Evolutionary conservation across 2,888 invertebrate species (phyloP).

Genomic region (Heliconius cydno): DNA sequence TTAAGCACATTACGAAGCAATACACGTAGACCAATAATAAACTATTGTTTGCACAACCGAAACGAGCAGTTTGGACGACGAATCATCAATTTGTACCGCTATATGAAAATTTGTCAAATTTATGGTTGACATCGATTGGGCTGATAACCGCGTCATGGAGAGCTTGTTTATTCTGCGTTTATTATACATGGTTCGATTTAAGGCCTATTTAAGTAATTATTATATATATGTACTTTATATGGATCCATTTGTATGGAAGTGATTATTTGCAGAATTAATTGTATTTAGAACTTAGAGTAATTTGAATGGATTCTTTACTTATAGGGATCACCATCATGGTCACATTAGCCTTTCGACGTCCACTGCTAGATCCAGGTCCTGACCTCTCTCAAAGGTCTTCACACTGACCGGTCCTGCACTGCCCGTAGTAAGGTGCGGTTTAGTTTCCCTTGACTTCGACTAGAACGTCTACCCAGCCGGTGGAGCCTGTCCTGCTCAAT

Average conservation of each 20-base stretch:
- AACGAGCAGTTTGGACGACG: slow-evolving; percentile 36
- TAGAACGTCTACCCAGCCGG: no score
- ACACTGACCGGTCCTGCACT: no score
- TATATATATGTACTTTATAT: background rate
- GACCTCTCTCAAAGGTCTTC: no score
- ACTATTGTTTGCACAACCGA: slow-evolving; percentile 36
- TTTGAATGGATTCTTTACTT: no score
- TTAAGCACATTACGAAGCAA: slow-evolving; percentile 3
- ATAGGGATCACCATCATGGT: no score
- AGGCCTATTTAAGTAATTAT: slow-evolving; percentile 1
- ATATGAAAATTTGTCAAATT: slow-evolving; percentile 29
- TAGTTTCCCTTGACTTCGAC: no score
- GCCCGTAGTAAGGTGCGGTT: no score
- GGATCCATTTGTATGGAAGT: background rate
- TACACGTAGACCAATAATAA: slow-evolving; percentile 17
- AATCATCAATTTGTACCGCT: slow-evolving; percentile 33
- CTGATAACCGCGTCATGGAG: slow-evolving; percentile 17
- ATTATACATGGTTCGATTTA: background rate
- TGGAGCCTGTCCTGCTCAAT: no score
- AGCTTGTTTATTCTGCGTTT: slow-evolving; percentile 14
- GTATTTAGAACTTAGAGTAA: no score
- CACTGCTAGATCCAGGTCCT: no score
- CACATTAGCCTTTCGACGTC: no score
- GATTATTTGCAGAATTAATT: no score
- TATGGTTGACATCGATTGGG: slow-evolving; percentile 16